Conservation (phyloP, 1,140 invertebrate species). For the Thaumetopoea pityocampa region DNA sequence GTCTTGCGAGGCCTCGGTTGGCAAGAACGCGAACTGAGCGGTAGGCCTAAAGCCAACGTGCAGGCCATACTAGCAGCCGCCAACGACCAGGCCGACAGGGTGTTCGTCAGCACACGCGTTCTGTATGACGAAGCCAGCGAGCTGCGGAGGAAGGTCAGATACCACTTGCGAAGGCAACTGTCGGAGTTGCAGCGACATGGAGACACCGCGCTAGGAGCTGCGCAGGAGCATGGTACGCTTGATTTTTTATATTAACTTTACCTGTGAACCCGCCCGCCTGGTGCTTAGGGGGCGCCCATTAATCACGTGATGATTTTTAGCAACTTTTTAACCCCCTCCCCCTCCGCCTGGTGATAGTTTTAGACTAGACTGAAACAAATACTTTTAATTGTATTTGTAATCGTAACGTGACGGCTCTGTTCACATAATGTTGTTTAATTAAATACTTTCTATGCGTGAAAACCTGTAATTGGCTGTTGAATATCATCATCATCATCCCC, state of each 20-base stretch:
- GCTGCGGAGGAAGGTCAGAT: slow-evolving; percentile 47
- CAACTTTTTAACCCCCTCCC: too few species aligned
- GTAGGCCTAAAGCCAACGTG: slow-evolving; percentile 35
- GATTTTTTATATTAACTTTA: neutral
- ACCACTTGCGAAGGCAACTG: slow-evolving; percentile 40
- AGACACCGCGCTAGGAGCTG: slow-evolving; percentile 59
- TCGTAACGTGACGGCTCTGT: too few species aligned
- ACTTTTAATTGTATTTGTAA: too few species aligned
- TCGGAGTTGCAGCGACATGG: slow-evolving; percentile 65
- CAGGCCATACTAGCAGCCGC: slow-evolving; percentile 29
- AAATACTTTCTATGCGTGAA: too few species aligned
- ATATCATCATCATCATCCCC: too few species aligned
- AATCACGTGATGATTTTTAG: too few species aligned
- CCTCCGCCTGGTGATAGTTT: too few species aligned
- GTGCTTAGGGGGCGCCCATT: too few species aligned
- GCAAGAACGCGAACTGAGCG: slow-evolving; percentile 50
- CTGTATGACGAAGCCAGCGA: slow-evolving; percentile 74
- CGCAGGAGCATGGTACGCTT: slow-evolving; percentile 59
- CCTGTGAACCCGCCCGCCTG: neutral
- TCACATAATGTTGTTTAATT: too few species aligned
- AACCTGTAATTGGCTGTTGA: too few species aligned
- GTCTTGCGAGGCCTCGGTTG: slow-evolving; percentile 55
- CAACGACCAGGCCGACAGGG: slow-evolving; percentile 50
- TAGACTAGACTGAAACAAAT: too few species aligned
- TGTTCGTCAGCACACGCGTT: slow-evolving; percentile 70